Percentiles rank a stretch among this genome's conserved stretches.
phyloP scores from a whole-genome alignment of 2,113 vertebrate genomes.

The Malaclemys terrapin region DNA sequence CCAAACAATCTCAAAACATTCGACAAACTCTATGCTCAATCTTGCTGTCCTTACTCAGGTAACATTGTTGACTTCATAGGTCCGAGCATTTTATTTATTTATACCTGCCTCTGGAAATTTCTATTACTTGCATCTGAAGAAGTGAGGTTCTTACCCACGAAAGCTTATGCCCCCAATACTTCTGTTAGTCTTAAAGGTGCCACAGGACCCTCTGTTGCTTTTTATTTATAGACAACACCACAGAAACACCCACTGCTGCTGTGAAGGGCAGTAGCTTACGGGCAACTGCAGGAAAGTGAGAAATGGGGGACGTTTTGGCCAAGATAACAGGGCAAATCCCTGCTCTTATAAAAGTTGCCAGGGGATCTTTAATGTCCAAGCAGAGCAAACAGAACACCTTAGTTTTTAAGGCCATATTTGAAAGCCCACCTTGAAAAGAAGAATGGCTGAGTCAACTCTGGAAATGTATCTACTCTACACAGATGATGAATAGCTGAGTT shows the following conservation, averaged over 20 bases:
- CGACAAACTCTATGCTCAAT: not conserved
- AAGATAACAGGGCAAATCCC: not conserved
- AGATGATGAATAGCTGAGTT: not conserved
- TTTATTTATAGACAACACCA: not conserved
- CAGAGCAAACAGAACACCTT: not conserved
- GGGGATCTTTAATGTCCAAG: not conserved
- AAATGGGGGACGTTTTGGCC: not conserved
- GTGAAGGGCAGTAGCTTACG: not conserved
- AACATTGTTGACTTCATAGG: not conserved
- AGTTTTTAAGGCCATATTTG: rapidly evolving
- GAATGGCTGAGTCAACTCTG: rapidly evolving
- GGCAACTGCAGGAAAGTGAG: not conserved
- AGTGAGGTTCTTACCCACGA: too few species aligned
- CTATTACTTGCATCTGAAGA: too few species aligned
- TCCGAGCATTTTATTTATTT: not conserved
- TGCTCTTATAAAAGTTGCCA: not conserved
- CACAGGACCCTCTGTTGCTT: too few species aligned
- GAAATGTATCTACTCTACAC: not conserved
- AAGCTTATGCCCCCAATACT: too few species aligned
- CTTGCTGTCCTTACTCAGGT: not conserved
- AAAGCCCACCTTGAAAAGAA: rapidly evolving
- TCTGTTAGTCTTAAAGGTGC: too few species aligned
- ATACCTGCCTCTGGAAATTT: too few species aligned
- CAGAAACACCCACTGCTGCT: not conserved
- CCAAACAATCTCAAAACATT: not conserved